phyloP scores from a whole-genome alignment of 1,140 invertebrate genomes.

The Kradibia gibbosae region DNA sequence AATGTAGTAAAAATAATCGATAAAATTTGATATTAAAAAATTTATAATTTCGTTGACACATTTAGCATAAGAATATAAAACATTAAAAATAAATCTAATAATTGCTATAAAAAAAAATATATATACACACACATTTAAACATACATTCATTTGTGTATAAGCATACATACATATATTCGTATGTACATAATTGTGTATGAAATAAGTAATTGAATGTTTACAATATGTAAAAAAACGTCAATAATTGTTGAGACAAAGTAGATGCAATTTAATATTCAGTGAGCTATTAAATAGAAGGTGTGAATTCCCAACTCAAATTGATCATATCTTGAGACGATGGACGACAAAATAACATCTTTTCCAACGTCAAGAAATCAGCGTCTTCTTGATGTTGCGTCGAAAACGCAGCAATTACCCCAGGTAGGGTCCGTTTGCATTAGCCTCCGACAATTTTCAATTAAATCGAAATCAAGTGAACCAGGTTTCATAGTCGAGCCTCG shows the following conservation, averaged over 20 bases:
- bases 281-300: neutral
- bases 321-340: neutral
- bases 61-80: no score
- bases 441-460: slow-evolving; percentile 41
- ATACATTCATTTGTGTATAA: no score
- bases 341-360: neutral
- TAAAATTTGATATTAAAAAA: no score
- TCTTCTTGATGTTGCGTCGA: neutral
- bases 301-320: neutral
- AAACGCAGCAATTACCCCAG: neutral
- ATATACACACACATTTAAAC: no score
- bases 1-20: no score
- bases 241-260: neutral
- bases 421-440: neutral
- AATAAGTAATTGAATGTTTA: no score
- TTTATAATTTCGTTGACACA: no score
- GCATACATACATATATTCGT: no score
- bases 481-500: neutral
- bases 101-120: no score
- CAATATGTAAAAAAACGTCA: no score
- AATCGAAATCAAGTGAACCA: slow-evolving; percentile 35
- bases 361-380: neutral
- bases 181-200: no score
- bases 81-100: no score
- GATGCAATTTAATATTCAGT: neutral